These are phyloP conservation scores for Anguilla japonica DNA, from an alignment of 2,113 vertebrate genomes.

Conservation along the genomic window DNA sequence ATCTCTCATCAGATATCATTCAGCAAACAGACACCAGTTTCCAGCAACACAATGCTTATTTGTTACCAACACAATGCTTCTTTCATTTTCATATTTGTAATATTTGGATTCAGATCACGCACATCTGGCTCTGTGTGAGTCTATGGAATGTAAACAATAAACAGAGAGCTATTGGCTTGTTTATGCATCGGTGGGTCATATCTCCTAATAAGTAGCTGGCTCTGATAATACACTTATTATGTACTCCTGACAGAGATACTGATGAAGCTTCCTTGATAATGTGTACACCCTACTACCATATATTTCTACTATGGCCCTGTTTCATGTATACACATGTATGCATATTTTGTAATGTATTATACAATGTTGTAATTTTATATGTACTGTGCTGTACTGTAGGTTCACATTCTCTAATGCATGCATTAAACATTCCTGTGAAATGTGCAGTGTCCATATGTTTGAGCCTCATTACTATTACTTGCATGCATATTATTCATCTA, in stretches of 20 bases:
- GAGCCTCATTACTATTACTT: background rate
- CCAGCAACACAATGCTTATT: background rate
- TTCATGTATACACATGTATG: background rate
- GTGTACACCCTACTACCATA: background rate
- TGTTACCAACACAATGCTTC: background rate
- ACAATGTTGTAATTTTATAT: background rate
- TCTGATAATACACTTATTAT: background rate
- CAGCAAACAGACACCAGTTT: background rate
- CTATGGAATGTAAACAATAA: background rate
- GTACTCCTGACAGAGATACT: background rate
- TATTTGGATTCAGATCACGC: background rate
- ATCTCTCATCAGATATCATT: background rate
- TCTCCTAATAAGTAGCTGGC: background rate
- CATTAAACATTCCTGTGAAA: background rate
- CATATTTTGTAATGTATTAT: background rate
- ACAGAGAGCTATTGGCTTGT: background rate
- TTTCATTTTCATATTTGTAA: background rate
- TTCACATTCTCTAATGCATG: background rate
- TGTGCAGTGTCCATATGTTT: background rate
- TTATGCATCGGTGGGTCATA: background rate
- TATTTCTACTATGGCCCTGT: background rate
- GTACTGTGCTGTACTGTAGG: too few species aligned
- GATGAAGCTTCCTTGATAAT: background rate
- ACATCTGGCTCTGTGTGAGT: background rate
- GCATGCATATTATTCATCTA: background rate